These are phyloP conservation scores for Gopherus evgoodei DNA, from an alignment of 2,113 vertebrate genomes.

Conservation along the genomic window DNA sequence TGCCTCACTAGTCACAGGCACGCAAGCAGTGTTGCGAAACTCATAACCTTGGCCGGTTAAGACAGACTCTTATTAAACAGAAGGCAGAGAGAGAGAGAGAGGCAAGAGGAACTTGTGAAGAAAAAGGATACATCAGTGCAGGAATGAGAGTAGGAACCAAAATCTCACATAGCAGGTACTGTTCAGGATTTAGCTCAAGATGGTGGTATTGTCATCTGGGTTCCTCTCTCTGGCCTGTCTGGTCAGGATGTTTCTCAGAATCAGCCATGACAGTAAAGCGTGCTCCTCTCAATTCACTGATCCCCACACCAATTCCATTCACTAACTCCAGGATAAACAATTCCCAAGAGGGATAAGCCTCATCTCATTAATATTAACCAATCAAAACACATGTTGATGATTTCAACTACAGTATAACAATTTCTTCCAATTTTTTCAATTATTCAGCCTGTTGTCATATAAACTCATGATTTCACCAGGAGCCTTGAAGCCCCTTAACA, in stretches of 20 bases:
- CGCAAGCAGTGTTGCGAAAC: background rate
- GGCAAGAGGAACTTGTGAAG: background rate
- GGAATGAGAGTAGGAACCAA: background rate
- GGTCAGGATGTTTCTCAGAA: background rate
- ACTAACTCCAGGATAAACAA: background rate
- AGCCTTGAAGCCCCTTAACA: background rate
- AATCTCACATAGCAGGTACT: background rate
- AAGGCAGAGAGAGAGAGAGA: background rate
- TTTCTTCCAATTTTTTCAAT: background rate
- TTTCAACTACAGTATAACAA: background rate
- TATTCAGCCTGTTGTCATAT: background rate
- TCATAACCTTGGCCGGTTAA: accelerated
- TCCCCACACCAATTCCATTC: background rate
- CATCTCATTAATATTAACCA: background rate
- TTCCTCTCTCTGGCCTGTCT: background rate
- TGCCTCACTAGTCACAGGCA: background rate
- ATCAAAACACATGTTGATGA: background rate
- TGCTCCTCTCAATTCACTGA: background rate
- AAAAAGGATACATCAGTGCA: background rate
- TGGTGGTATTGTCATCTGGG: background rate
- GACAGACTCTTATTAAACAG: background rate
- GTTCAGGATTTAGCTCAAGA: background rate
- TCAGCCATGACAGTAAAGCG: background rate
- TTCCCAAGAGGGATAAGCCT: background rate
- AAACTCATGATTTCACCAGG: background rate